Base-by-base conservation (phyloP, 2,888 invertebrate genomes). In the Nymphalis polychloros region DNA sequence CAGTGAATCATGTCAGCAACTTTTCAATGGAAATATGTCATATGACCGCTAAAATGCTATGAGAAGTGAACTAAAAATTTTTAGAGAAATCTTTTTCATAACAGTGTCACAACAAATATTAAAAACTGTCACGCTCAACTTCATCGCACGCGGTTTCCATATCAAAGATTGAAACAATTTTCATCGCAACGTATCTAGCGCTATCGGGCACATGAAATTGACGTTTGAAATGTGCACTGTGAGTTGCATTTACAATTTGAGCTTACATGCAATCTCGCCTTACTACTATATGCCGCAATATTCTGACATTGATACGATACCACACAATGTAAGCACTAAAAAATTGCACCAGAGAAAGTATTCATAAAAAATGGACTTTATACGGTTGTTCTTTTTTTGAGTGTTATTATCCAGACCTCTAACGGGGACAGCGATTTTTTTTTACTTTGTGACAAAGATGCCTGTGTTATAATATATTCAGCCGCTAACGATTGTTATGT, bases 151-250 rank as follows among this genome's bases (percentile, higher is more conserved):
- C 20, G 20, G 52, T 35, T 49, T 20, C 46, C 63, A 50, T 66
- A 67, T 67, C 66, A 63, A 64, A 64, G 61, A 68, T 66, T 70
- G 66, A 64, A 72, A 68, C 71, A 68, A 73, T 70, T 72, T 68
- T 68, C 64, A 55, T 50, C 59, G 52, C 62, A 23, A 52, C 53
- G 60, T 57, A 66, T 55, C 63, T 47, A 63, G 63, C 59, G 63
- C 53, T 63, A 70, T 57, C 53, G 55, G 60, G 55, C 68, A 67
- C 67, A 67, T 71, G 72, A 68, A 75, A 73, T 76, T 74, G 76
- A 75, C 75, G 62, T 75, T 73, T 71, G 72, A 65, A 75, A 75
- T 70, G 67, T 69, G 64, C 64, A 68, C 59, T 67, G 70, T 67
- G 69, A 67, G 60, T 65, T 71, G 70, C 69, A 69, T 70, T 63